Base-by-base conservation (phyloP, 2,797 vertebrate genomes). In the Ambastaia sidthimunki region DNA sequence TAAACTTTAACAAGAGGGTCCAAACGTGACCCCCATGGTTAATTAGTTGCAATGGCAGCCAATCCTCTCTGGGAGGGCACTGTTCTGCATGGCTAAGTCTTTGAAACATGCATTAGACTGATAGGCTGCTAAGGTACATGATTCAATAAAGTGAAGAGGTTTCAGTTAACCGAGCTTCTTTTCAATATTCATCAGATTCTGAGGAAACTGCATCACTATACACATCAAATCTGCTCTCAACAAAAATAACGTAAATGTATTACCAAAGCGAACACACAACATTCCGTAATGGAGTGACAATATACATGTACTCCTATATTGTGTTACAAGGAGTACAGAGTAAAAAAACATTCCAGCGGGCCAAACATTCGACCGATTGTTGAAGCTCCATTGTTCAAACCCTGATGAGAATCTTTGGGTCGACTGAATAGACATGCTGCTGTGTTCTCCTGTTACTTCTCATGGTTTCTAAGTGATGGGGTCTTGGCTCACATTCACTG, bases 361-460 rank as follows among this genome's bases (percentile, higher is more conserved):
- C 54, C 54, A 12, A 70, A 63, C 28, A 72, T 57, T 65, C 47
- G 68, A 47, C 21, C 82, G 62, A 82, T 87, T 90, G 86, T 87
- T 41, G 74, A 60, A 50, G 85, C 60, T 63, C 76, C 81, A 86
- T 90, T 92, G 88, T 89, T 86, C 84, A 52, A 78, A 73, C 67
- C 82, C 73, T 74, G 71, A 81, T 83, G 85, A 85, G 85, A 82
- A 85, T 82, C 83, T 84, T 80, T 71, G 69, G 74, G 72, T 70
- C 10, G 6, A 1, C 41, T 81, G 76, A 86, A 76, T 82, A 78
- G 83, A 50, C 65, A 82, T 73, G 69, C 50, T 70, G 54, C 34
- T 74, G 69, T 28, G 67, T 79, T 89, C 74, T 90, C 86, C 55
- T 83, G 83, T 89, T 91, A 87, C 87, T n/a, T 71, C 83, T 41